Evolutionary conservation across 2,888 invertebrate species (phyloP), one percentile per base, ranked within the genome.

Genomic region (Osmoderma eremita): DNA sequence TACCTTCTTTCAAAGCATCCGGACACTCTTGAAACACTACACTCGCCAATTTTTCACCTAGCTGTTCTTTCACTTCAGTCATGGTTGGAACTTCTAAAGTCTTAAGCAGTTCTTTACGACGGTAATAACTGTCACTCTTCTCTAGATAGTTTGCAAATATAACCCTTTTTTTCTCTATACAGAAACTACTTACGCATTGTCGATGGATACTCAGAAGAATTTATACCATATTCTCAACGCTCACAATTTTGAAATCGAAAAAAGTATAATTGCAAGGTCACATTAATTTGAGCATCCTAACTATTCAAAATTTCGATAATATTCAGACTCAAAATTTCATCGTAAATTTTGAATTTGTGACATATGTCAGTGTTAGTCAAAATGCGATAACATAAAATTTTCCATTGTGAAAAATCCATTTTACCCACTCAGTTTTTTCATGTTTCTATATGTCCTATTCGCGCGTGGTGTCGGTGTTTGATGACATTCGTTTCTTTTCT

Each of bases 11-110:
- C 12, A 82, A 68, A 4, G 78, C 74, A 1, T 75, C 74, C 3
- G 81, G 78, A 54, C 78, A 74, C 58, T 74, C 67, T 42, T 78
- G 74, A 65, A 82, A 80, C 10, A 83, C 74, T 1, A 82, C 74
- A 17, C 78, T 70, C 0, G 82, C 75, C n/a, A 83, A 70, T 12
- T 71, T 69, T 3, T 75, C 68, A 0, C 83, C 83, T 3, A 83
- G 71, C 65, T 77, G 74, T 8, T 66, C 51, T 58, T 75, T 76
- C 0, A 80, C 78, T 66, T 82, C 81, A 3, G 79, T 78, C 61
- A 81, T 75, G 41, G 76, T 75, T 0, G 84, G 84, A n/a, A 80
- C 75, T 68, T 75, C 69, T 3, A 71, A 63, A 12, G 68, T 72
- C 56, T 73, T 69, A 62, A 78, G 65, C 8, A 73, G 70, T 51